Base-by-base conservation (phyloP, 2,797 vertebrate genomes). In the Tauraco hartlaubi region DNA sequence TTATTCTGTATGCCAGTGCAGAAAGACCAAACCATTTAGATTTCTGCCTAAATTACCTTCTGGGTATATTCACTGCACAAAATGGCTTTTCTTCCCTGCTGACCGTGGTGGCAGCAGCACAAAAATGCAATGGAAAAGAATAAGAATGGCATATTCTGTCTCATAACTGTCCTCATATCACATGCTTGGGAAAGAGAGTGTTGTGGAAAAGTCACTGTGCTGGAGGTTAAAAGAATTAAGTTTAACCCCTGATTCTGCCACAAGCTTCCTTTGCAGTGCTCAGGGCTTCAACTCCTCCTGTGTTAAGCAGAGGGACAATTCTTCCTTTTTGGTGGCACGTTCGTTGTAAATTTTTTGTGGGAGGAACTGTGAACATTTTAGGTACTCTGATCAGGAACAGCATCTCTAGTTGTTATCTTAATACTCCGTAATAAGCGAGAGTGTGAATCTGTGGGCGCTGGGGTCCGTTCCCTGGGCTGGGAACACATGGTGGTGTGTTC, bases 21-120 rank as follows among this genome's bases (percentile, higher is more conserved):
- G 67, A 76, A 91, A 73, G 33, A 79, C 51, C 63, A 94, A 88
- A 89, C 69, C 63, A 49, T 76, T 93, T 89, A 87, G 28, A 90
- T 94, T 96, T 77, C 78, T 83, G 68, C 26, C 20, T 54, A 74
- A 55, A n/a, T 56, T 62, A 90, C 48, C 54, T 85, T 85, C 64
- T 69, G 90, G 71, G 88, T 67, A 13, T 61, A 78, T 81, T 73
- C 63, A 67, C 44, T 33, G 63, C 52, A 64, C 48, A 90, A 79
- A 94, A 86, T 79, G n/a, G 44, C 67, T 59, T 84, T 94, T 84
- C 85, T 74, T 90, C 56, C 79, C 77, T 2, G 1, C 11, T 44
- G 55, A 43, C 63, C 17, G 2, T 63, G 48, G 56, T 49, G 63
- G 63, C 81, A 92, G 54, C n/a, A 86, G 33, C 8, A 2, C 25